phyloP scores from a whole-genome alignment of 2,113 vertebrate genomes.

The Aldabrachelys gigantea region DNA sequence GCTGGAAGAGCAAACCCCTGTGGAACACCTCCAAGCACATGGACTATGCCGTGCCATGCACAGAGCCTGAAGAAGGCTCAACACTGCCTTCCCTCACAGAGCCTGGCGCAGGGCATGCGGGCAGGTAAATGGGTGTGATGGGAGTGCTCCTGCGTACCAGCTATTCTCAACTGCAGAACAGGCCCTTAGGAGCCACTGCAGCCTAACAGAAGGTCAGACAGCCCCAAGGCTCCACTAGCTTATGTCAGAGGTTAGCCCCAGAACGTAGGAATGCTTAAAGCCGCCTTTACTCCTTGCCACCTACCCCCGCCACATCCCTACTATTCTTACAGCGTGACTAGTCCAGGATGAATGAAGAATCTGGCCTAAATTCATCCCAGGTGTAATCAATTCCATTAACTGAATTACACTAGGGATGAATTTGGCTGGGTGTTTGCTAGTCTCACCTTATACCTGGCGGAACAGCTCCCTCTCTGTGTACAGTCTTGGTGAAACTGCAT shows the following conservation, averaged over 20 bases:
- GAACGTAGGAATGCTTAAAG: neutral
- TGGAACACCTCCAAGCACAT: fast-evolving
- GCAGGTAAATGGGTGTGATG: slow-evolving; percentile 6
- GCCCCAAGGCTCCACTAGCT: neutral
- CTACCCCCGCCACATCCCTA: neutral
- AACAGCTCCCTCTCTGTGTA: neutral
- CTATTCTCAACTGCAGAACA: slow-evolving; percentile 57
- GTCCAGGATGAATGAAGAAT: neutral
- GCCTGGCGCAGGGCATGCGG: neutral
- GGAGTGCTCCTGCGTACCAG: slow-evolving; percentile 46
- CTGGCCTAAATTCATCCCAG: neutral
- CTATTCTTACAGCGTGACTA: neutral
- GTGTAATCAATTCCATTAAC: neutral
- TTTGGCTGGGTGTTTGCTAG: neutral
- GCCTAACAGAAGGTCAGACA: neutral
- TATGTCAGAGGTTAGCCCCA: slow-evolving; percentile 43
- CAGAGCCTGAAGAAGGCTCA: neutral
- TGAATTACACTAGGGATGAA: neutral
- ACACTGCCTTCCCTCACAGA: fast-evolving
- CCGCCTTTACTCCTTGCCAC: neutral
- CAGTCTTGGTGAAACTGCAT: neutral
- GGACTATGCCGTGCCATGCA: neutral
- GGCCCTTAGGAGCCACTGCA: slow-evolving; percentile 35
- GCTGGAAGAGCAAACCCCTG: fast-evolving
- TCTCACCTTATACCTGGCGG: neutral